These are phyloP conservation scores for Herminia tarsipennalis DNA, from an alignment of 2,888 invertebrate genomes.

Conservation along the genomic window DNA sequence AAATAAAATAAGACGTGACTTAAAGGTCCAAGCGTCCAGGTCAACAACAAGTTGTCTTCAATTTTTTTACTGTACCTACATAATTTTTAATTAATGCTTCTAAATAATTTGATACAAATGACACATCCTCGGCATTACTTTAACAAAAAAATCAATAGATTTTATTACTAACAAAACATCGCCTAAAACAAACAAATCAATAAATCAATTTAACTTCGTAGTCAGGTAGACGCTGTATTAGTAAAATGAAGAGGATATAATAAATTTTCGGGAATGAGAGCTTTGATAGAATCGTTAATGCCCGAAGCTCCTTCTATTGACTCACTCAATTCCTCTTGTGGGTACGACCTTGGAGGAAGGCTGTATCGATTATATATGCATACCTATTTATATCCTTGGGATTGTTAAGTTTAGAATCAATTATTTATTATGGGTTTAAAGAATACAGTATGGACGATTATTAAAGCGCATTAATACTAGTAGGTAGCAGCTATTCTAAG, in stretches of 20 bases:
- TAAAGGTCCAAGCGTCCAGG: too few relatives aligned
- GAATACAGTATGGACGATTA: not conserved
- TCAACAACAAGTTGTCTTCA: too few relatives aligned
- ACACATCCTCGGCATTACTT: constrained; percentile 20
- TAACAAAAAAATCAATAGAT: constrained; percentile 2
- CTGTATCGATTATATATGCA: constrained; percentile 27
- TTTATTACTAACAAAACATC: constrained; percentile 23
- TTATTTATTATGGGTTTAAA: not conserved
- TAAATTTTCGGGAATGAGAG: constrained; percentile 59
- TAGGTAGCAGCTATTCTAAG: too few relatives aligned
- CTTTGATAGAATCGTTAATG: constrained; percentile 59
- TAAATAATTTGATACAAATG: constrained; percentile 16
- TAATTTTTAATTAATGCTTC: too few relatives aligned
- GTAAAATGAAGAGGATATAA: constrained; percentile 43
- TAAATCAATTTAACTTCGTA: constrained; percentile 40
- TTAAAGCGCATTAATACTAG: not conserved
- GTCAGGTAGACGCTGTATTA: constrained; percentile 45
- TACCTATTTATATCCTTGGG: constrained; percentile 28
- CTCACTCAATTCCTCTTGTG: constrained; percentile 15
- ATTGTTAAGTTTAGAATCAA: constrained; percentile 16
- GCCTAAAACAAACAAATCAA: constrained; percentile 40
- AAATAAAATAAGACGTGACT: too few relatives aligned
- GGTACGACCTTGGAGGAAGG: constrained; percentile 33
- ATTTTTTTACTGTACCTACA: too few relatives aligned
- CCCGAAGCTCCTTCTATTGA: constrained; percentile 19